A percentile compares a stretch with the other conserved stretches of the same genome.
These are phyloP conservation scores for Apotomis capreana DNA, from an alignment of 2,888 invertebrate genomes.

Conservation along the genomic window DNA sequence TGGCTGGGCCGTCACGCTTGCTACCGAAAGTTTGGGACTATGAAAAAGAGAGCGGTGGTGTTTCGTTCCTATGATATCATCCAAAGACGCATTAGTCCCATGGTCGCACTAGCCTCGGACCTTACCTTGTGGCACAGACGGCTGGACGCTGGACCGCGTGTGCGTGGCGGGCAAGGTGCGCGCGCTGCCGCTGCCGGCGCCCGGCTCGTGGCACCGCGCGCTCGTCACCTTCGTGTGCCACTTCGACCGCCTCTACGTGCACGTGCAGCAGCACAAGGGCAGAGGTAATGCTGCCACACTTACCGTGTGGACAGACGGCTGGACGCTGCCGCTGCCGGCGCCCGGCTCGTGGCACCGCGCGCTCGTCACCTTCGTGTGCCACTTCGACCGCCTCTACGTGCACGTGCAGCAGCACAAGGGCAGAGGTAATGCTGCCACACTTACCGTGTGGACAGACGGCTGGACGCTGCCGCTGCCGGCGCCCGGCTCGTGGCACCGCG, in stretches of 20 bases:
- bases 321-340: slow-evolving; percentile 59
- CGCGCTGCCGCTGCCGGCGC: slow-evolving; percentile 62
- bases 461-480: slow-evolving; percentile 60
- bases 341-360: slow-evolving; percentile 63
- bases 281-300: slow-evolving; percentile 31
- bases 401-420: slow-evolving; percentile 55
- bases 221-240: slow-evolving; percentile 66
- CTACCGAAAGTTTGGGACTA: too few species aligned
- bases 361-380: slow-evolving; percentile 64
- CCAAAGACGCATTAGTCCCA: too few species aligned
- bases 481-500: slow-evolving; percentile 62
- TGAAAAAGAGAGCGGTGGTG: too few species aligned
- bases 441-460: slow-evolving; percentile 34
- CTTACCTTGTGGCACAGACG: slow-evolving; percentile 56
- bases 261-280: slow-evolving; percentile 52
- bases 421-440: slow-evolving; percentile 31
- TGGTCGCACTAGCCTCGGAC: too few species aligned
- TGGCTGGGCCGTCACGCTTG: too few species aligned
- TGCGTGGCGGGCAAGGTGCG: slow-evolving; percentile 53
- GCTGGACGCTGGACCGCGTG: slow-evolving; percentile 74
- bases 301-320: slow-evolving; percentile 37
- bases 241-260: slow-evolving; percentile 69
- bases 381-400: slow-evolving; percentile 69
- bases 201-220: slow-evolving; percentile 61
- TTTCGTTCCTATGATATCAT: too few species aligned